A percentile compares a stretch with the other conserved stretches of the same genome.
Evolutionary conservation across 2,113 vertebrate species (phyloP).

Genomic region (Gallinago media): DNA sequence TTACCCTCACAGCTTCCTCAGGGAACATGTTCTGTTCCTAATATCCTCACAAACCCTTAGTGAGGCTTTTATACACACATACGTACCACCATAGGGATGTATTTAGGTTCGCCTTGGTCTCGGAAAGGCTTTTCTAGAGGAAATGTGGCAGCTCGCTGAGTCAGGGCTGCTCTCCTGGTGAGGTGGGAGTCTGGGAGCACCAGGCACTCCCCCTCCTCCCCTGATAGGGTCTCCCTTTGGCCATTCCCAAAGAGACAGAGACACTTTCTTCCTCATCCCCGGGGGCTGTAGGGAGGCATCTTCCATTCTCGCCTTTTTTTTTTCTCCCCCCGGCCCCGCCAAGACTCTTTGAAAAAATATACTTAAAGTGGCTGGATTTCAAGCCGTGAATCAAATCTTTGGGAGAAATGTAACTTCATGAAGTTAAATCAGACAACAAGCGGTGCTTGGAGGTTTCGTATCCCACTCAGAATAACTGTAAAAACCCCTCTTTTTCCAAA

Average conservation of each 20-base stretch:
- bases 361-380: neutral
- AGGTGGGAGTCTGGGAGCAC: neutral
- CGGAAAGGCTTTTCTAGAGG: neutral
- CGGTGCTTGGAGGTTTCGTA: neutral
- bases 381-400: neutral
- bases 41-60: neutral
- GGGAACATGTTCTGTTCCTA: neutral
- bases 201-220: neutral
- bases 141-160: neutral
- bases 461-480: neutral
- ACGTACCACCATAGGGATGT: fast-evolving
- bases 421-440: neutral
- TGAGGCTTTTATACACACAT: fast-evolving
- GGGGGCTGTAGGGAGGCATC: neutral
- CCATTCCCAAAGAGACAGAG: neutral
- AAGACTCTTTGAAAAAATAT: neutral
- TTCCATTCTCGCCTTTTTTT: neutral
- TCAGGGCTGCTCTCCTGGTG: neutral
- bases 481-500: neutral
- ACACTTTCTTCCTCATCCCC: neutral
- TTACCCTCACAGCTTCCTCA: neutral
- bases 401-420: neutral
- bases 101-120: neutral
- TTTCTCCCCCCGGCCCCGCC: fast-evolving
- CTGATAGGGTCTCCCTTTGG: neutral